A percentile compares a stretch with the other conserved stretches of the same genome.
These are phyloP conservation scores for Pteromalus puparum DNA, from an alignment of 1,140 invertebrate species.

Conservation along the genomic window DNA sequence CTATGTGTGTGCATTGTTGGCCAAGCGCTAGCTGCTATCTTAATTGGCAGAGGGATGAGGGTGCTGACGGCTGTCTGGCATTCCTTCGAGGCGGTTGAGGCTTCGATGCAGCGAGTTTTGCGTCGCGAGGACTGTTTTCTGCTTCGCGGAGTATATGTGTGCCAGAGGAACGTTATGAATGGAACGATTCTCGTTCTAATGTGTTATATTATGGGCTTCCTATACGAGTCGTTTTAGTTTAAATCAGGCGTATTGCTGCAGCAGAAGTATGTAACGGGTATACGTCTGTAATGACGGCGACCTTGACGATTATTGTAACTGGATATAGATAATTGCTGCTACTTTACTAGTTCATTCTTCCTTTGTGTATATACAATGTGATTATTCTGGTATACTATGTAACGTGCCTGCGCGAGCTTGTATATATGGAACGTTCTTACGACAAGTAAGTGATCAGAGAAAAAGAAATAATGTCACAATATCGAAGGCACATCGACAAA, in stretches of 20 bases:
- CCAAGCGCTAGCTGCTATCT: not conserved
- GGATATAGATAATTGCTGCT: constrained; percentile 46
- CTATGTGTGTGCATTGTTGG: not conserved
- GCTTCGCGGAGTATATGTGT: too few relatives aligned
- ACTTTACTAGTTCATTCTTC: constrained; percentile 20
- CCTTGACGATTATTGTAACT: constrained; percentile 45
- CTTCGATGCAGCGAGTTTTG: not conserved
- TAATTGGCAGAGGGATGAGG: not conserved
- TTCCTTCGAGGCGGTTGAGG: not conserved
- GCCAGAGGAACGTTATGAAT: too few relatives aligned
- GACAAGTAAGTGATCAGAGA: not conserved
- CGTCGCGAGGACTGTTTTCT: too few relatives aligned
- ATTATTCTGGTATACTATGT: not conserved
- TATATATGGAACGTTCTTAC: too few relatives aligned
- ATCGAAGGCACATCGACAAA: not conserved
- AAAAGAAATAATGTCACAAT: not conserved
- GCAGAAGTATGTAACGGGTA: constrained; percentile 31
- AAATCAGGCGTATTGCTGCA: too few relatives aligned
- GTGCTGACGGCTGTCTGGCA: not conserved
- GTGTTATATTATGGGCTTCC: too few relatives aligned
- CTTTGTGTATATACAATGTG: constrained; percentile 17
- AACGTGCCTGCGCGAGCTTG: too few relatives aligned
- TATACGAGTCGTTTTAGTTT: too few relatives aligned
- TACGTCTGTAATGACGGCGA: not conserved
- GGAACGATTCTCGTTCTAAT: too few relatives aligned